A percentile compares a stretch with the other conserved stretches of the same genome.
Evolutionary conservation across 1,140 invertebrate genomes (phyloP).

Genomic region (Drosophila navojoa): DNA sequence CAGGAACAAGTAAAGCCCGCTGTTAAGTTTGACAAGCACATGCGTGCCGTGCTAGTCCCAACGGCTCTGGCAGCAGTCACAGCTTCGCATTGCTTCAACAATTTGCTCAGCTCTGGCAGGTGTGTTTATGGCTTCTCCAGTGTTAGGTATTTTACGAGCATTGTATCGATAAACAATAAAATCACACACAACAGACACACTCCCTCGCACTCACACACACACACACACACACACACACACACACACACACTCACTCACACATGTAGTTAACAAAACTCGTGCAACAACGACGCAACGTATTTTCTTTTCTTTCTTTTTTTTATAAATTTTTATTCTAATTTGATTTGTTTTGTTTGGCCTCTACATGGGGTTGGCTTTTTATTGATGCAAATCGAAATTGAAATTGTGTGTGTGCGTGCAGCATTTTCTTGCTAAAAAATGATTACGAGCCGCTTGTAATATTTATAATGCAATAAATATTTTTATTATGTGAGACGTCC

Average conservation of each 20-base stretch:
- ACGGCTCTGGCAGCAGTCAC: neutral
- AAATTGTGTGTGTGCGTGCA: conserved; percentile 31
- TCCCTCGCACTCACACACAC: conserved; percentile 9
- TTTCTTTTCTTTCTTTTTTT: conserved; percentile 25
- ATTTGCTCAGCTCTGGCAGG: conserved; percentile 29
- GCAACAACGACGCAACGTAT: conserved; percentile 40
- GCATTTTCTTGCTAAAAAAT: conserved; percentile 43
- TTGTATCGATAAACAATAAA: conserved; percentile 81
- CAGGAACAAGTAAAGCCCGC: neutral
- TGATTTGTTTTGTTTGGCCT: conserved; percentile 68
- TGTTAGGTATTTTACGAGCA: conserved; percentile 76
- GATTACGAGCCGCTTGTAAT: conserved; percentile 65
- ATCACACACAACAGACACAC: conserved; percentile 51
- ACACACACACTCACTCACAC: neutral
- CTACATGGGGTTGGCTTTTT: conserved; percentile 45
- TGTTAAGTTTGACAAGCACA: neutral
- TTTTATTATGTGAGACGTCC: conserved; percentile 74
- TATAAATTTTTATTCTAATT: conserved; percentile 79
- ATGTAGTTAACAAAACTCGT: neutral
- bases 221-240: conserved; percentile 8
- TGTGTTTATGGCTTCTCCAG: conserved; percentile 29
- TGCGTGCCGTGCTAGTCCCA: neutral
- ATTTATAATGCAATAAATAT: conserved; percentile 81
- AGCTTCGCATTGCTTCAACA: neutral
- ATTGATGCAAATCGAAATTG: conserved; percentile 79